These are phyloP conservation scores for Tetraneura akinire DNA, from an alignment of 1,140 invertebrate genomes.

Conservation along the genomic window DNA sequence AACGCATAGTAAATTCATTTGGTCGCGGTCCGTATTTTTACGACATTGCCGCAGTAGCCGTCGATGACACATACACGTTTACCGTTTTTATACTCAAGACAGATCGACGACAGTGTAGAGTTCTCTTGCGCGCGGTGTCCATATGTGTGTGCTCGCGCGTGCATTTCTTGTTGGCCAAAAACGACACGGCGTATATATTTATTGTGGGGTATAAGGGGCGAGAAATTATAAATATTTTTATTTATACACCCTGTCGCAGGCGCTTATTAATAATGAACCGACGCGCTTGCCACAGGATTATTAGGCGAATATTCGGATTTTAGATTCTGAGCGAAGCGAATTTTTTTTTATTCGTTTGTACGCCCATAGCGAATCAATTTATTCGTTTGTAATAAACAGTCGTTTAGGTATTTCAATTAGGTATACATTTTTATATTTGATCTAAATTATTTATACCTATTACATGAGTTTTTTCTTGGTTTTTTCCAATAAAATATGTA, in stretches of 20 bases:
- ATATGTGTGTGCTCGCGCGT: background rate
- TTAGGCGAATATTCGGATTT: background rate
- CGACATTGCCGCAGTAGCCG: background rate
- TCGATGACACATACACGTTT: background rate
- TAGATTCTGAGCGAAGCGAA: background rate
- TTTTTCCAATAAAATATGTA: too few relatives aligned
- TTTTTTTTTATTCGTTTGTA: background rate
- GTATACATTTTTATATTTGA: too few relatives aligned
- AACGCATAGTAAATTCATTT: background rate
- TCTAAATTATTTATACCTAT: too few relatives aligned
- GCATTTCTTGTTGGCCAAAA: background rate
- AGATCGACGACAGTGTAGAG: too few relatives aligned
- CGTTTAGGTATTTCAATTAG: background rate
- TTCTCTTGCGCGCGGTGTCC: background rate
- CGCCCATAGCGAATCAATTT: background rate
- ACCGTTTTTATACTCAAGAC: background rate
- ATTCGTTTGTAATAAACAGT: background rate
- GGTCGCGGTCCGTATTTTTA: conserved; percentile 14
- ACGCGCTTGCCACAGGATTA: background rate
- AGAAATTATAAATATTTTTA: background rate
- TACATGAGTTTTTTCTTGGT: too few relatives aligned
- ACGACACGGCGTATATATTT: background rate
- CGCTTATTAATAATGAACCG: background rate
- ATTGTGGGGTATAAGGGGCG: too few relatives aligned
- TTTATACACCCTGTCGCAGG: background rate